phyloP scores from a whole-genome alignment of 2,888 invertebrate species.

The Molanna angustata region DNA sequence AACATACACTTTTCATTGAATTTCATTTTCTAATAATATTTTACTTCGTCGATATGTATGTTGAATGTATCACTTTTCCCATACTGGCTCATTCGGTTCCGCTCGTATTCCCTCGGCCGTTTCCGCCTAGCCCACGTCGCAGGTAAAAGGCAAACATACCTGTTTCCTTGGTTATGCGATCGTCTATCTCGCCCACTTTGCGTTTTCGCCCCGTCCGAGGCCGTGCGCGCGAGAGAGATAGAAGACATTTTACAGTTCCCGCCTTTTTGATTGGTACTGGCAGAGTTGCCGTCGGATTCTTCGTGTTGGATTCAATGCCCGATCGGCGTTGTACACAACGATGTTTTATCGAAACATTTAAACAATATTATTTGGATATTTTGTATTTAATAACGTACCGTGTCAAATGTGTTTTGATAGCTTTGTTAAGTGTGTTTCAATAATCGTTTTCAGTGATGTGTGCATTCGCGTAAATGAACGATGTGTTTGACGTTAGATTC shows the following conservation, averaged over 20 bases:
- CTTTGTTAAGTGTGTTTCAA: too few species aligned
- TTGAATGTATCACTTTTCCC: too few species aligned
- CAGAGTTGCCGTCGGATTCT: conserved; percentile 7
- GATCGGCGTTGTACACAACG: background rate
- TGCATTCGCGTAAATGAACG: too few species aligned
- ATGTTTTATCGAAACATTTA: too few species aligned
- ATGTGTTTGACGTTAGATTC: too few species aligned
- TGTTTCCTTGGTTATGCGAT: conserved; percentile 19
- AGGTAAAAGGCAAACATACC: conserved; percentile 28
- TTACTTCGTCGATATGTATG: too few species aligned
- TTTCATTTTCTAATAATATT: too few species aligned
- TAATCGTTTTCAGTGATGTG: too few species aligned
- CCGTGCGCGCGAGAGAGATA: conserved; percentile 20
- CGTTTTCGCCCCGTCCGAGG: conserved; percentile 18
- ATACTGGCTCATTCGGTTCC: conserved; percentile 17
- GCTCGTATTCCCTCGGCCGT: conserved; percentile 12
- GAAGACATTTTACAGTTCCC: conserved; percentile 11
- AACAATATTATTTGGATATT: too few species aligned
- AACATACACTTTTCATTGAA: too few species aligned
- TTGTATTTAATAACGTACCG: too few species aligned
- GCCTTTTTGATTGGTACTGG: conserved; percentile 17
- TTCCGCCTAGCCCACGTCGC: conserved; percentile 26
- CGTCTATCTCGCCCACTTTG: conserved; percentile 12
- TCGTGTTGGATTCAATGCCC: conserved; percentile 15
- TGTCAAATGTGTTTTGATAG: too few species aligned